Evolutionary conservation across 2,888 invertebrate genomes (phyloP).

Genomic region (Chymomyza procnemis): DNA sequence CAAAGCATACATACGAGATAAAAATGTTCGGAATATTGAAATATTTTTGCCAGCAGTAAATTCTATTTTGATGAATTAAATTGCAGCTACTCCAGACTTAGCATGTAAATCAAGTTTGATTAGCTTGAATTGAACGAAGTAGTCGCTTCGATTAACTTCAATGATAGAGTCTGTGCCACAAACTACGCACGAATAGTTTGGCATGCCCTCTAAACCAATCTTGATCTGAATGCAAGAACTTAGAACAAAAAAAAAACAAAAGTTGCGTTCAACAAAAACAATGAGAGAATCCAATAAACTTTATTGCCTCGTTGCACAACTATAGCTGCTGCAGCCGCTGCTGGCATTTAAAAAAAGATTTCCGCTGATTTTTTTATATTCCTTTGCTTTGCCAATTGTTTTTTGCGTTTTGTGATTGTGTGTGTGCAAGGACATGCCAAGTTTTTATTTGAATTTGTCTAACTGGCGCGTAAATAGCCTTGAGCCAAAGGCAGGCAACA

Average conservation of each 20-base stretch:
- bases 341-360: constrained; percentile 22
- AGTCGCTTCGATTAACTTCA: neutral
- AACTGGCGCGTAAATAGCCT: constrained; percentile 59
- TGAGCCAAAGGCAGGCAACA: constrained; percentile 38
- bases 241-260: neutral
- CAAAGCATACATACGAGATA: neutral
- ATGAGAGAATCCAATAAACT: constrained; percentile 44
- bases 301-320: constrained; percentile 56
- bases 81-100: too few species aligned
- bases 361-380: constrained; percentile 21
- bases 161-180: neutral
- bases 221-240: neutral
- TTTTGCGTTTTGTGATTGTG: constrained; percentile 16
- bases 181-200: neutral
- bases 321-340: constrained; percentile 26
- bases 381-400: neutral
- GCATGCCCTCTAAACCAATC: neutral
- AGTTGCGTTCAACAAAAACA: constrained; percentile 2
- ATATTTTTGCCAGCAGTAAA: too few species aligned
- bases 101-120: too few species aligned
- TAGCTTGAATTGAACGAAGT: neutral
- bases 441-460: constrained; percentile 50
- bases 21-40: neutral
- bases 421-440: constrained; percentile 8
- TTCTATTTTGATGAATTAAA: too few species aligned